Base-by-base conservation (phyloP, 2,113 vertebrate species). In the Odocoileus virginianus region DNA sequence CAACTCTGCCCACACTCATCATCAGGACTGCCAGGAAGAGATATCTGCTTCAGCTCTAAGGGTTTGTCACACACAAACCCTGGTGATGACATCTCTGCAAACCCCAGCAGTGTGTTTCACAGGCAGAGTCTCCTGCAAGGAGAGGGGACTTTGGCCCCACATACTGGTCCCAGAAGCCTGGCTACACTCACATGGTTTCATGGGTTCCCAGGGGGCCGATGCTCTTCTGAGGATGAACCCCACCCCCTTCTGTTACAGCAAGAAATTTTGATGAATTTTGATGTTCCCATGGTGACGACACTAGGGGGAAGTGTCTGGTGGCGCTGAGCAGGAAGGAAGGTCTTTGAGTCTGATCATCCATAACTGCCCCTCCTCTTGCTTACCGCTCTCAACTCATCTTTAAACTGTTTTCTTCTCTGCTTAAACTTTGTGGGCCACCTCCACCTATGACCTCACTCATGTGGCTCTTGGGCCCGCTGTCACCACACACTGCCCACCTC, bases 211-310 rank as follows among this genome's bases (percentile, higher is more conserved):
- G 25, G 9, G 27, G 23, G 67, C 36, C 0, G 2, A 57, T 67
- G 12, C 36, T 82, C 23, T 92, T 67, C 33, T 27, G 57, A 87
- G 58, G 45, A 87, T 4, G 4, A 81, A 33, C 33, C n/a, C 50
- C 14, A 71, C 7, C 3, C 17, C 4, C 13, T 64, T 36, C 47
- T 16, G 15, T 40, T 47, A 27, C 6, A 4, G 0, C 0, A 2
- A 82, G 58, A 57, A 45, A 57, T 6, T 43, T 40, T 71, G n/a
- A 71, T 71, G 27, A 30, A 36, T 61, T 40, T 25, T 33, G 5
- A 45, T 54, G 45, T 43, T 79, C 13, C 47, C 33, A 8, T 57
- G 36, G 52, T n/a, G 28, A 61, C 21, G 33, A 33, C 15, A 33
- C n/a, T 61, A 1, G 4, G 45, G 54, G 82, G 25, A 74, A 50